phyloP scores from a whole-genome alignment of 2,797 vertebrate species.

The Notamacropus eugenii region DNA sequence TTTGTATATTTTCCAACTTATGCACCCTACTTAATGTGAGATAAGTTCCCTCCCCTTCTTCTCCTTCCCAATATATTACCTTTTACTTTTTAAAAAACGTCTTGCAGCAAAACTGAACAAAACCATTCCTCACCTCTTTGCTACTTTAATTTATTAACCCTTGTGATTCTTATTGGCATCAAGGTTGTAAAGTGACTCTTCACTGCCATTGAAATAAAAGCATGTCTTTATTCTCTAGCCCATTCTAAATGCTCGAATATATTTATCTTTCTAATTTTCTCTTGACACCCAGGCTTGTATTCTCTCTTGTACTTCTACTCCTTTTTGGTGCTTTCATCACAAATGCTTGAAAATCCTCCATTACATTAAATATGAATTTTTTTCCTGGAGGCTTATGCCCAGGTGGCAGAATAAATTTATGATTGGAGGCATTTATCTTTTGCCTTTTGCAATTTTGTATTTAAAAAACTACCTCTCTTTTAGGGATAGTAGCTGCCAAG shows the following conservation, averaged over 20 bases:
- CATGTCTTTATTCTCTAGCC: not conserved
- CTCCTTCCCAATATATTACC: not conserved
- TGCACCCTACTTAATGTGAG: not conserved
- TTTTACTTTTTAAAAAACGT: not conserved
- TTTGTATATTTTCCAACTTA: not conserved
- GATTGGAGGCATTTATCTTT: not conserved
- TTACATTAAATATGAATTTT: not conserved
- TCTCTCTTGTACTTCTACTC: not conserved
- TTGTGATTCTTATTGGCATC: not conserved
- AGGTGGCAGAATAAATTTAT: not conserved
- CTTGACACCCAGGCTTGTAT: too few species aligned
- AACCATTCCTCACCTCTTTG: not conserved
- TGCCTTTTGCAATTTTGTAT: not conserved
- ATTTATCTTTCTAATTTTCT: not conserved
- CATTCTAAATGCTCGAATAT: not conserved
- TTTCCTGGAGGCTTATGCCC: not conserved
- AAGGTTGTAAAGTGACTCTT: not conserved
- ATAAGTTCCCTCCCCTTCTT: not conserved
- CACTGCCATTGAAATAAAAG: not conserved
- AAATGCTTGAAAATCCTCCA: not conserved
- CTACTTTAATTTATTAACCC: not conserved
- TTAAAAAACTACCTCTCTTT: not conserved
- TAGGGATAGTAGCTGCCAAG: not conserved
- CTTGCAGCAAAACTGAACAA: not conserved
- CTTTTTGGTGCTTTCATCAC: not conserved